Percentiles rank a stretch among this genome's conserved stretches.
Conservation (phyloP, 1,140 invertebrate species). For the Trichomalopsis sarcophagae region DNA sequence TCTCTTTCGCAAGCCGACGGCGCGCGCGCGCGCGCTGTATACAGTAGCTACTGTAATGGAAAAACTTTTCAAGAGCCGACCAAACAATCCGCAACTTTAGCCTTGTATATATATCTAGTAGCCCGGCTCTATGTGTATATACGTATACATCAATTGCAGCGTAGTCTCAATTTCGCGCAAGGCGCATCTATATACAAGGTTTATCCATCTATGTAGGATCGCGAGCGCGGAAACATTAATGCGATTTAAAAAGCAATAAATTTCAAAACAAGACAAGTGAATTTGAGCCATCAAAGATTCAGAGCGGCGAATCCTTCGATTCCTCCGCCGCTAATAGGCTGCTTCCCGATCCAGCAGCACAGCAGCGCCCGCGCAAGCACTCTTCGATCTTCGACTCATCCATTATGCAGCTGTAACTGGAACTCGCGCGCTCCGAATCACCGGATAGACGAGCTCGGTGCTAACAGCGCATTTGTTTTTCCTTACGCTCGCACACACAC, state of each 20-base stretch:
- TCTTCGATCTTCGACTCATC: neutral
- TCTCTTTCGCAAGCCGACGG: neutral
- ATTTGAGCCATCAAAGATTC: neutral
- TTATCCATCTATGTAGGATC: neutral
- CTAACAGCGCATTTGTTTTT: no score
- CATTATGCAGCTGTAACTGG: neutral
- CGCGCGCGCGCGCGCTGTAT: neutral
- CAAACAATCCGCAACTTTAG: neutral
- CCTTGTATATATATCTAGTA: neutral
- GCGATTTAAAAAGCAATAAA: neutral
- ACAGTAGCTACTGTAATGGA: neutral
- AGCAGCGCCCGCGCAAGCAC: no score
- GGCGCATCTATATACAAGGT: neutral
- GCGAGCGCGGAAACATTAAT: neutral
- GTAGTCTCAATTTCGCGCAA: no score
- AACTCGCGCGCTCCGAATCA: neutral
- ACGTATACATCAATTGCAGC: neutral
- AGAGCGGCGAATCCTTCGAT: neutral
- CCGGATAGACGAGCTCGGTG: no score
- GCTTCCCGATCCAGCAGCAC: no score
- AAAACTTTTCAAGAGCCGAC: neutral
- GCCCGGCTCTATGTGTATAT: neutral
- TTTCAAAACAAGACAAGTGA: neutral
- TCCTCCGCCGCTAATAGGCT: neutral
- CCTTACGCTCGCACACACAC: no score